Percentiles rank a stretch among this genome's conserved stretches.
Evolutionary conservation across 1,140 invertebrate species (phyloP).

Genomic region (Atopsyche davidsoni): DNA sequence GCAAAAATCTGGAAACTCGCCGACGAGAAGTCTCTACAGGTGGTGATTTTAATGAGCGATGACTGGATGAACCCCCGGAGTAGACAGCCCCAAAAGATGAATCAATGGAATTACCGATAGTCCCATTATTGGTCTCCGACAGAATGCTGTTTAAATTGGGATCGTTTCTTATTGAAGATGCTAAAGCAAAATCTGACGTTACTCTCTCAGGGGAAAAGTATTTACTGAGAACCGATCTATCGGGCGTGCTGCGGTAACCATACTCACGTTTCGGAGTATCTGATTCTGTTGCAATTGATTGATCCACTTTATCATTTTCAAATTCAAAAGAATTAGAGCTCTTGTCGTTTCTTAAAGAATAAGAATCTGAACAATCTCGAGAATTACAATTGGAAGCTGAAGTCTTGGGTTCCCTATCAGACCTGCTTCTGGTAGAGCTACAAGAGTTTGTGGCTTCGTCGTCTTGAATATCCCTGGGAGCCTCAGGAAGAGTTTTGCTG

Average conservation of each 20-base stretch:
- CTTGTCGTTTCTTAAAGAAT: slow-evolving; percentile 8
- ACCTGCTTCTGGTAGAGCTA: background rate
- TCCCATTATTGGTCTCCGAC: slow-evolving; percentile 40
- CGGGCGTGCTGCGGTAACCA: slow-evolving; percentile 37
- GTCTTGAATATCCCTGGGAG: background rate
- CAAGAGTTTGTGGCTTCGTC: background rate
- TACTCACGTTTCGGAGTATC: slow-evolving; percentile 22
- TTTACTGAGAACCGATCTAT: slow-evolving; percentile 52
- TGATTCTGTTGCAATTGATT: slow-evolving; percentile 15
- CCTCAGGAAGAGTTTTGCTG: slow-evolving; percentile 8
- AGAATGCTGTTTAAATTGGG: slow-evolving; percentile 36
- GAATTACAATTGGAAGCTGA: background rate
- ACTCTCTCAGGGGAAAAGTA: slow-evolving; percentile 43
- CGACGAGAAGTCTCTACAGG: slow-evolving; percentile 44
- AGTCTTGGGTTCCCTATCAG: background rate
- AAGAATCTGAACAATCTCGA: slow-evolving; percentile 1
- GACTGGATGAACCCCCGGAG: slow-evolving; percentile 33
- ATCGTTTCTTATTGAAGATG: slow-evolving; percentile 12
- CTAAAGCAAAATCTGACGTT: slow-evolving; percentile 26
- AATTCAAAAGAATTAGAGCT: slow-evolving; percentile 21
- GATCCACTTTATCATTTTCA: slow-evolving; percentile 12
- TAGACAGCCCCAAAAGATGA: slow-evolving; percentile 26
- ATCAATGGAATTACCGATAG: slow-evolving; percentile 35
- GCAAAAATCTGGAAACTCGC: slow-evolving; percentile 63
- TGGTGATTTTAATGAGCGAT: slow-evolving; percentile 39